Base-by-base conservation (phyloP, 2,797 vertebrate genomes). In the Cirrhinus molitorella region DNA sequence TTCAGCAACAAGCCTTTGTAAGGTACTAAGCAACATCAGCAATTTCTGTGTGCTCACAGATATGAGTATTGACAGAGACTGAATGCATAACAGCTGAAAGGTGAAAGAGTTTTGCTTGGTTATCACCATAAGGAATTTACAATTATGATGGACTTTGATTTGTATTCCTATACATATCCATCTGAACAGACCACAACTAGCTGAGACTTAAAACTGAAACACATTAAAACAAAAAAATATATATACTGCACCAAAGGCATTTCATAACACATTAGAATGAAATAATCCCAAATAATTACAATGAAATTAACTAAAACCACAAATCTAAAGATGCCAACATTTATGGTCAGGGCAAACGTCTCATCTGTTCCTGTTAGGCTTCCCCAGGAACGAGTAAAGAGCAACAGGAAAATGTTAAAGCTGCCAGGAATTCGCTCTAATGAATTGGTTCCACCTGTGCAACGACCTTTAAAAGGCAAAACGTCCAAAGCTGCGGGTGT, bases 111-210 rank as follows among this genome's bases (percentile, higher is more conserved):
- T 73, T 37, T 40, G 25, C 19, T 63, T 14, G 1, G 43, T 65
- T 82, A 82, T 81, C 57, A 23, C 14, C 28, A 65, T 53, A 63
- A 65, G 45, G 45, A 65, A 82, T 74, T 37, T 65, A 59, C 59
- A 74, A 82, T 82, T 82, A 43, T 53, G 55, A 81, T 19, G 68
- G 68, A 81, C 80, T 81, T 81, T 79, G 77, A 47, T 19, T 25
- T 82, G 55, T 49, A 16, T 49, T 66, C 34, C 34, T 25, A 40
- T 40, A 65, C 14, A 63, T 51, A 8, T 81, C 19, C n/a, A n/a
- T n/a, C n/a, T n/a, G n/a, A n/a, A n/a, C n/a, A n/a, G n/a, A n/a
- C n/a, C n/a, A n/a, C n/a, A n/a, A n/a, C n/a, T 8, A 72, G 13
- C 25, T 17, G n/a, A 31, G 47, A 34, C 4, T 79, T 40, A 40